These are phyloP conservation scores for Panulirus ornatus DNA, from an alignment of 1,140 invertebrate species.

Conservation along the genomic window DNA sequence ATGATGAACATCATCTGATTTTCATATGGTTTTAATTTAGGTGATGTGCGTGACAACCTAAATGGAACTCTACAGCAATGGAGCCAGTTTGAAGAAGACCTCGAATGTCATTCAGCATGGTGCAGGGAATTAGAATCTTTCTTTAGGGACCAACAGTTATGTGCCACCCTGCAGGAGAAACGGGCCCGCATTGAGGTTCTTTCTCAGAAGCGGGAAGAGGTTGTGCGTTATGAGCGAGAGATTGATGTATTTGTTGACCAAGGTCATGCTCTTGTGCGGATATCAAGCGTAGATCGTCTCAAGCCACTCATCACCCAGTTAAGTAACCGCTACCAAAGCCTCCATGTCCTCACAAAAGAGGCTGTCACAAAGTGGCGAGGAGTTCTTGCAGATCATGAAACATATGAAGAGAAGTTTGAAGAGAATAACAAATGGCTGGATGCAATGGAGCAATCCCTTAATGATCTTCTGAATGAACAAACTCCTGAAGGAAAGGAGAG, in stretches of 20 bases:
- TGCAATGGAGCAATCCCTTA: constrained; percentile 86
- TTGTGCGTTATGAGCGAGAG: constrained; percentile 85
- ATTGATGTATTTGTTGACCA: constrained; percentile 94
- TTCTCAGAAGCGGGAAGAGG: constrained; percentile 85
- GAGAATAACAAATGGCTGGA: constrained; percentile 88
- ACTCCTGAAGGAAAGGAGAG: constrained; percentile 82
- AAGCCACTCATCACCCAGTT: constrained; percentile 93
- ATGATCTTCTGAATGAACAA: constrained; percentile 77
- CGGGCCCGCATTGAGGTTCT: constrained; percentile 86
- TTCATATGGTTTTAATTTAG: constrained; percentile 1
- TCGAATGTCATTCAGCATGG: constrained; percentile 90
- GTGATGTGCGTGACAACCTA: constrained; percentile 62
- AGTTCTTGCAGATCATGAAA: constrained; percentile 90
- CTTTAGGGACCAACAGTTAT: constrained; percentile 90
- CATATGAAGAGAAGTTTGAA: constrained; percentile 87
- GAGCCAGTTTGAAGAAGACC: constrained; percentile 90
- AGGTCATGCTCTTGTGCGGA: constrained; percentile 90
- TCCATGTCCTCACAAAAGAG: constrained; percentile 91
- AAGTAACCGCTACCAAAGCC: constrained; percentile 91
- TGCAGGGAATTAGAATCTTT: constrained; percentile 89
- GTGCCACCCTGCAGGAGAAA: constrained; percentile 90
- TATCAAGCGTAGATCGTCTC: constrained; percentile 90
- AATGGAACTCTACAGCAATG: constrained; percentile 86
- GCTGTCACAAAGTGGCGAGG: constrained; percentile 91
- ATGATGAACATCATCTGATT: too few relatives aligned